Base-by-base conservation (phyloP, 2,888 invertebrate genomes). In the Ganaspis brasiliensis region DNA sequence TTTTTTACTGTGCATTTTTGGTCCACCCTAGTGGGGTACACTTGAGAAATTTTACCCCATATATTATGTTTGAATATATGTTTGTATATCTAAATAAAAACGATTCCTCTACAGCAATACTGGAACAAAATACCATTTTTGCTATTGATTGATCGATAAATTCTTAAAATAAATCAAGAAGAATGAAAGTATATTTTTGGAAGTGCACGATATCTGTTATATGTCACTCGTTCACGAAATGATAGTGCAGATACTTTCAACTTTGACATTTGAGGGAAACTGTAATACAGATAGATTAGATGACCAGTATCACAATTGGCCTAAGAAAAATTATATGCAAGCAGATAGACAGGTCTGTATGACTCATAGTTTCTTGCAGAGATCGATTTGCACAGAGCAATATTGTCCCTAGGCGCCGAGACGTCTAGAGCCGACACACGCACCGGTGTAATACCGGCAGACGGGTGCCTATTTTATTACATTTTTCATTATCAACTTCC, bases 381-480 rank as follows among this genome's bases (percentile, higher is more conserved):
- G 88, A 91, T 91, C 91, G 91, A 91, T 91, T 88, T 88, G 87
- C 81, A 83, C 83, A 85, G 84, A 86, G 88, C 87, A 87, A 89
- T n/a, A n/a, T 89, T 88, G 89, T 89, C 87, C 87, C 83, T 86
- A 89, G 89, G 89, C 90, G 91, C 90, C 89, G 82, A 87, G 88
- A 90, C 88, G 91, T 91, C 91, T 91, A 86, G 85, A 86, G 87
- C 87, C 87, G 86, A 82, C 82, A 86, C 74, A 80, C 77, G 76
- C 77, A 72, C 73, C 72, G 63, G n/a, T n/a, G 72, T 63, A 40
- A 24, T 40, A 63, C 40, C 37, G 24, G 14, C 49, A 52, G 52
- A 52, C 52, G 16, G 52, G 52, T 40, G 40, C 67, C 45, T 24
- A n/a, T 67, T 24, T 24, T 40, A 67, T 45, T 26, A 45, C 26